Evolutionary conservation across 2,113 vertebrate genomes (phyloP), one percentile per base, ranked within the genome.

Genomic region (Progne subis): DNA sequence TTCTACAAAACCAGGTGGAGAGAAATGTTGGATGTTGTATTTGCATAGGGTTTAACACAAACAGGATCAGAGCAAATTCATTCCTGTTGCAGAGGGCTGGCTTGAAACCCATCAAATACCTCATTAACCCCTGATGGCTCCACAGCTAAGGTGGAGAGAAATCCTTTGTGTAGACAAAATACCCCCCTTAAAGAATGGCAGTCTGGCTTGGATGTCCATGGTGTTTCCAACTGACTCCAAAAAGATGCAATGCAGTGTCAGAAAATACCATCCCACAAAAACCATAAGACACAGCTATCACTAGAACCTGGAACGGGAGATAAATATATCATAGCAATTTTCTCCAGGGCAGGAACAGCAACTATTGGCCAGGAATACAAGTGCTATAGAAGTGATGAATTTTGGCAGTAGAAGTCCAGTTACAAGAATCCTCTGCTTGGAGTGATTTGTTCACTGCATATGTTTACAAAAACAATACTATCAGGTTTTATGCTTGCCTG

Each of bases 41-140:
- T 94, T 96, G 80, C 90, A 82, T 43, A 71, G 46, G 29, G 14
- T 83, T 92, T 94, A 84, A 59, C 72, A 79, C 24, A 90, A 75
- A 60, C 0, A 7, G 39, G 23, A 75, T 94, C 21, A 39, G 64
- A 68, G 10, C 41, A 44, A 86, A 94, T 60, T 86, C 69, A 69
- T 53, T 56, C 41, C 72, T 25, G 23, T 52, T 79, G 69, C 68
- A 68, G 31, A 41, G 64, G 37, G 49, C 37, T 71, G 64, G n/a
- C 69, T 46, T 17, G 49, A 90, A 61, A 78, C 34, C 81, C 69
- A 21, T 47, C 44, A 82, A 94, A 88, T 61, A 59, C 18, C 18
- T 28, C 41, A 44, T 81, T 86, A 92, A 91, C 67, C 28, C 34
- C 71, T 12, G 11, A 52, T 4, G 26, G 21, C 41, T 88, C 37